Conservation (phyloP, 1,140 invertebrate genomes). For the Drosophila pseudoobscura region DNA sequence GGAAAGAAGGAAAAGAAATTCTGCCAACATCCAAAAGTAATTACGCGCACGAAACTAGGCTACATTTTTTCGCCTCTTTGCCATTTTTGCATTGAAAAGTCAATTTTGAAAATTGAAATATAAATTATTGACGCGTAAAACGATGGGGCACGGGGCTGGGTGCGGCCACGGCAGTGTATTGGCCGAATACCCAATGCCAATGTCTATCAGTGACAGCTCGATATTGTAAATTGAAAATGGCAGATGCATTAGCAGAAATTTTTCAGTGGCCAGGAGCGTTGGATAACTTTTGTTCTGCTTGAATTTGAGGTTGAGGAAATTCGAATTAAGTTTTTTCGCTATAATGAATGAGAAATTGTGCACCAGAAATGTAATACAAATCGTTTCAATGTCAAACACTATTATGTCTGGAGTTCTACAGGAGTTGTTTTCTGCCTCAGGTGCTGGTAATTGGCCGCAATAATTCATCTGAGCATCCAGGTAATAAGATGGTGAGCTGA, state of each 20-base stretch:
- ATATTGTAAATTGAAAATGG: conserved; percentile 34
- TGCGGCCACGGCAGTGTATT: not conserved
- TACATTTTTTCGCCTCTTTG: conserved; percentile 10
- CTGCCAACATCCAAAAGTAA: conserved; percentile 42
- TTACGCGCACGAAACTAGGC: conserved; percentile 63
- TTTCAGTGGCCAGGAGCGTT: not conserved
- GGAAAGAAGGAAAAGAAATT: conserved; percentile 10
- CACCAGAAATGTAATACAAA: too few relatives aligned
- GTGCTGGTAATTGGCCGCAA: too few relatives aligned
- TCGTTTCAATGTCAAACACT: too few relatives aligned
- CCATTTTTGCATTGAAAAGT: conserved; percentile 51
- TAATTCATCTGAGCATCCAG: not conserved
- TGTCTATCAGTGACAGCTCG: conserved; percentile 30
- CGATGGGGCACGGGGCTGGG: conserved; percentile 8
- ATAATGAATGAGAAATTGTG: not conserved
- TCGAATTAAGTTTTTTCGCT: not conserved
- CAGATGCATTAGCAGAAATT: conserved; percentile 34
- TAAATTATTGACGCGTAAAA: conserved; percentile 70
- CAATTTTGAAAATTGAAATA: conserved; percentile 68
- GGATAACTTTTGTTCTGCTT: conserved; percentile 1
- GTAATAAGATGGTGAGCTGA: conserved; percentile 13
- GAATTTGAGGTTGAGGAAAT: not conserved
- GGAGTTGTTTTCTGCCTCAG: too few relatives aligned
- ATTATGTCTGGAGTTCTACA: too few relatives aligned
- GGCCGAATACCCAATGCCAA: not conserved